phyloP scores from a whole-genome alignment of 2,888 invertebrate species.

The Phoronis australis region DNA sequence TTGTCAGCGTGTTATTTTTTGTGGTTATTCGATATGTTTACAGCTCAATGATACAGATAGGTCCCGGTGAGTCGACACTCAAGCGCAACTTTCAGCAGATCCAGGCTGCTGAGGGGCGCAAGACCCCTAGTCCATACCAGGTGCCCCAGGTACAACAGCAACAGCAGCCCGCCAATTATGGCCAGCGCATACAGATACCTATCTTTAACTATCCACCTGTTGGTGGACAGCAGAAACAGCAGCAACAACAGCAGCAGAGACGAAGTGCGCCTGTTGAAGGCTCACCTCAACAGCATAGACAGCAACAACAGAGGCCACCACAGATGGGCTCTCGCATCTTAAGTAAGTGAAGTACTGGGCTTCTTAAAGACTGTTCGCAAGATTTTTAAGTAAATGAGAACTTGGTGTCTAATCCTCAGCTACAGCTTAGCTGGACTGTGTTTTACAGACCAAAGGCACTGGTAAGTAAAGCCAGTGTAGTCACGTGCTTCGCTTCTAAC shows the following conservation, averaged over 20 bases:
- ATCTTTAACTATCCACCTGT: neutral
- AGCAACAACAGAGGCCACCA: no score
- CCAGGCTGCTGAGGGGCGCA: conserved; percentile 58
- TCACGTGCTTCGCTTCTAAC: no score
- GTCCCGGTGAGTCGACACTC: conserved; percentile 84
- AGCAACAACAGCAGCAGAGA: neutral
- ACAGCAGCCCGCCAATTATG: neutral
- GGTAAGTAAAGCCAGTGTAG: no score
- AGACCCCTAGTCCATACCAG: conserved; percentile 19
- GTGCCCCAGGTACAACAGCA: conserved; percentile 14
- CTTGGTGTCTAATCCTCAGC: no score
- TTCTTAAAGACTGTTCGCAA: no score
- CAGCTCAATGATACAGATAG: conserved; percentile 78
- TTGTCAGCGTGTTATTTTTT: no score
- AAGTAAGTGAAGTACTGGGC: no score
- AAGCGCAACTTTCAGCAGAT: conserved; percentile 97
- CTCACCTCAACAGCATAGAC: neutral
- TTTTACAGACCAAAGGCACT: no score
- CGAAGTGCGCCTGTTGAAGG: neutral
- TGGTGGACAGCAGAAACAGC: neutral
- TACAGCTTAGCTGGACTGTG: no score
- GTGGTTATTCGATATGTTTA: no score
- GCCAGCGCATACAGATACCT: neutral
- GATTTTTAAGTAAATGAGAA: no score
- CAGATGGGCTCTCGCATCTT: no score